Evolutionary conservation across 2,797 vertebrate genomes (phyloP).

Genomic region (Steatocranus sp.): DNA sequence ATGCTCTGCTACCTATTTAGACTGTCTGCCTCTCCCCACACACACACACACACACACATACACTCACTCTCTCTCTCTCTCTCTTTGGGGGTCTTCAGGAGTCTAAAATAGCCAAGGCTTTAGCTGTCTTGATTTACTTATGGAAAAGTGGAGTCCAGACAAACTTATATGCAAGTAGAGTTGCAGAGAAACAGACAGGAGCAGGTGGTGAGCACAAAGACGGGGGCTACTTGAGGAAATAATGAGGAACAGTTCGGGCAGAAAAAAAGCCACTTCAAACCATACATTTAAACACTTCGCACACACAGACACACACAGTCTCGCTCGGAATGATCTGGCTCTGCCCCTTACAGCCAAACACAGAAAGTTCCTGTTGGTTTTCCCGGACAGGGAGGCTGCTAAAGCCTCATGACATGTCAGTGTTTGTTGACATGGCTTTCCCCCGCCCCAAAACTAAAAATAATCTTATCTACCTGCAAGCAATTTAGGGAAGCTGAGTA

Average conservation of each 20-base stretch:
- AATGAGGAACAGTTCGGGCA: background rate
- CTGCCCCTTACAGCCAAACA: background rate
- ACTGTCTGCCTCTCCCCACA: background rate
- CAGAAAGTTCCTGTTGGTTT: conserved; percentile 3
- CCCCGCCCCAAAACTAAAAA: background rate
- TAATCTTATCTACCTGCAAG: background rate
- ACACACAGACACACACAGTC: background rate
- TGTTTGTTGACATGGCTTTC: conserved; percentile 33
- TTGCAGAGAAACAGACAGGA: conserved; percentile 8
- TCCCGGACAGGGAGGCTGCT: background rate
- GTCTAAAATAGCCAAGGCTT: conserved; percentile 62
- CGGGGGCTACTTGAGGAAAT: background rate
- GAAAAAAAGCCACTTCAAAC: background rate
- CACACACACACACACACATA: background rate
- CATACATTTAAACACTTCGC: background rate
- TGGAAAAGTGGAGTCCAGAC: conserved; percentile 46
- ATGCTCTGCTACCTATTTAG: conserved; percentile 22
- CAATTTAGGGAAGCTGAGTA: background rate
- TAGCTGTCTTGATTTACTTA: conserved; percentile 52
- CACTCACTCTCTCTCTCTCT: background rate
- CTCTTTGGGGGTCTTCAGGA: background rate
- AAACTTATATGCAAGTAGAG: conserved; percentile 11
- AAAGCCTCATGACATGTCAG: background rate
- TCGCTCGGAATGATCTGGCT: background rate
- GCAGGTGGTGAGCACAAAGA: conserved; percentile 47